phyloP scores from a whole-genome alignment of 2,113 vertebrate species.

The Python bivittatus region DNA sequence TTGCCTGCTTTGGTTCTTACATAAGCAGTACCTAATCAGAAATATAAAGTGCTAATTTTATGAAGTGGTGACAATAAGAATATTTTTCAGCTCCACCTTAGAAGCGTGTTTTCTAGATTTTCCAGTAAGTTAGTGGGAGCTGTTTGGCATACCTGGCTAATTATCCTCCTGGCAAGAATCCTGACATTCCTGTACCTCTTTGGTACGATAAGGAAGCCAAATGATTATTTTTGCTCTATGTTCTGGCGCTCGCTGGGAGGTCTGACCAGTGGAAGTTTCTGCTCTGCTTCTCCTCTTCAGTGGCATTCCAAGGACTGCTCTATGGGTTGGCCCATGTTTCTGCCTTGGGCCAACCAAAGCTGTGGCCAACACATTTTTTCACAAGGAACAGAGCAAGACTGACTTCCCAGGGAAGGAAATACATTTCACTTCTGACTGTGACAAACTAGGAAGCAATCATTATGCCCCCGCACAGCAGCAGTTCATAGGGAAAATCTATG shows the following conservation, averaged over 20 bases:
- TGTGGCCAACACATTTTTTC: background rate
- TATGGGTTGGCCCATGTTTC: background rate
- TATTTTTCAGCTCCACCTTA: slow-evolving; percentile 58
- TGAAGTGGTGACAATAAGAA: background rate
- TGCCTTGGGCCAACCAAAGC: background rate
- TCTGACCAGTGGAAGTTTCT: slow-evolving; percentile 16
- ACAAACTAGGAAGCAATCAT: background rate
- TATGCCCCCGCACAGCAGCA: background rate
- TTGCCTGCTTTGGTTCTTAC: background rate
- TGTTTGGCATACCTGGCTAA: slow-evolving; percentile 58
- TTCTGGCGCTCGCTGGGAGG: slow-evolving; percentile 50
- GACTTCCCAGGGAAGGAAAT: background rate
- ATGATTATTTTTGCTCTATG: slow-evolving; percentile 52
- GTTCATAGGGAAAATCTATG: background rate
- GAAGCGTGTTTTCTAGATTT: slow-evolving; percentile 63
- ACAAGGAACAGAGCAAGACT: slow-evolving; percentile 30
- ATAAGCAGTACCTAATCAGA: background rate
- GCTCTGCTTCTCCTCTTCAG: background rate
- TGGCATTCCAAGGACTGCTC: background rate
- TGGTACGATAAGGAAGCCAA: slow-evolving; percentile 60
- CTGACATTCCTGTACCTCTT: slow-evolving; percentile 59
- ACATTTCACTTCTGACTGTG: background rate
- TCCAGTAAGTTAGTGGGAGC: slow-evolving; percentile 61
- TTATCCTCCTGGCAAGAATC: slow-evolving; percentile 65
- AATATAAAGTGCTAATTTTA: background rate